These are phyloP conservation scores for Panzeria rudis DNA, from an alignment of 2,888 invertebrate genomes.

Conservation along the genomic window DNA sequence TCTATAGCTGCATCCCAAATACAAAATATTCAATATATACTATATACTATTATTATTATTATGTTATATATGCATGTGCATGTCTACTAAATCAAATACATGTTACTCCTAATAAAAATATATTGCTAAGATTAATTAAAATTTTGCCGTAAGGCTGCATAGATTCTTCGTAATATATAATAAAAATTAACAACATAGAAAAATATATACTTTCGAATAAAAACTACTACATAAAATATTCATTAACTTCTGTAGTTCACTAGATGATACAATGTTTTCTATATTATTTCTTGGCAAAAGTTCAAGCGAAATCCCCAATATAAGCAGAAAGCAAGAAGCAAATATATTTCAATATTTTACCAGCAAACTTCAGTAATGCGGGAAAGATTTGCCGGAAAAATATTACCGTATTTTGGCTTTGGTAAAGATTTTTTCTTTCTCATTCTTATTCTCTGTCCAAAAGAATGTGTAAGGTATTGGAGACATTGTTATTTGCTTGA, in stretches of 20 bases:
- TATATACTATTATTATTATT: too few relatives aligned
- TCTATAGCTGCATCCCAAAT: too few relatives aligned
- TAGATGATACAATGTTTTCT: conserved; percentile 65
- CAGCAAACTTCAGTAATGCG: conserved; percentile 25
- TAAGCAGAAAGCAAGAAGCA: conserved; percentile 5
- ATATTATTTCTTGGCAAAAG: conserved; percentile 56
- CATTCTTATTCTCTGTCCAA: conserved; percentile 11
- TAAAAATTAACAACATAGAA: too few relatives aligned
- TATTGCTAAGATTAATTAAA: too few relatives aligned
- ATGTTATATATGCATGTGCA: too few relatives aligned
- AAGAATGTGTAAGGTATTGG: background rate
- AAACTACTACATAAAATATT: too few relatives aligned
- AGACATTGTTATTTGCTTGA: conserved; percentile 9
- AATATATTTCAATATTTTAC: conserved; percentile 32
- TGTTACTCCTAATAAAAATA: too few relatives aligned
- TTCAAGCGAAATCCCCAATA: conserved; percentile 51
- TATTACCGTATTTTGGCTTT: conserved; percentile 45
- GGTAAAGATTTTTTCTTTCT: conserved; percentile 41
- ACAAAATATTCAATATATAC: too few relatives aligned
- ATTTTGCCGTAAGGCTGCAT: too few relatives aligned
- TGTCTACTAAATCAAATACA: too few relatives aligned
- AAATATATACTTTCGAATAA: too few relatives aligned
- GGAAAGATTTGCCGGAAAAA: conserved; percentile 45
- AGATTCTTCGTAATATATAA: too few relatives aligned
- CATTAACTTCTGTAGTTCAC: conserved; percentile 50